Evolutionary conservation across 2,797 vertebrate species (phyloP).

Genomic region (Syngnathus rostellatus): DNA sequence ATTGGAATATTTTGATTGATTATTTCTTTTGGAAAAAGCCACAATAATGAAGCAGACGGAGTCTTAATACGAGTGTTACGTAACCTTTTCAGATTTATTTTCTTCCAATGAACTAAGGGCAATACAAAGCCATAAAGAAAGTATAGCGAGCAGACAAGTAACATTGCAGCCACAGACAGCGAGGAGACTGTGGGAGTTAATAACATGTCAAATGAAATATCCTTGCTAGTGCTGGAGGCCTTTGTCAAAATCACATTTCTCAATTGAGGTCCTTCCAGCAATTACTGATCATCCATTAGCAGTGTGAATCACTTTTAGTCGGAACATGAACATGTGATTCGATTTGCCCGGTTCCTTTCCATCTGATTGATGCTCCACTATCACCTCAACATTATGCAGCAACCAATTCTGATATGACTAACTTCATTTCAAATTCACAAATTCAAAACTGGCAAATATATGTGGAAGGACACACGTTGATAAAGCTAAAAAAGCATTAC

Average conservation of each 20-base stretch:
- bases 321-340: conserved; percentile 32
- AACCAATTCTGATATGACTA: conserved; percentile 38
- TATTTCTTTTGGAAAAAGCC: too few species aligned
- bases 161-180: conserved; percentile 15
- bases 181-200: conserved; percentile 36
- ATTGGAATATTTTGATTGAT: too few species aligned
- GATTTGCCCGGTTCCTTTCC: conserved; percentile 34
- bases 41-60: too few species aligned
- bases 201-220: conserved; percentile 44
- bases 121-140: background rate
- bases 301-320: conserved; percentile 32
- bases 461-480: conserved; percentile 5
- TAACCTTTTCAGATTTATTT: background rate
- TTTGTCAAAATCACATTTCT: conserved; percentile 47
- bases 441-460: background rate
- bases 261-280: conserved; percentile 44
- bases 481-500: background rate
- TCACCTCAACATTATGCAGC: conserved; percentile 51
- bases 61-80: too few species aligned
- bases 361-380: conserved; percentile 41
- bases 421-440: conserved; percentile 37
- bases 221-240: conserved; percentile 24
- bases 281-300: conserved; percentile 45
- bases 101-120: background rate
- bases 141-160: conserved; percentile 6